Conservation (phyloP, 2,888 invertebrate species). For the Eupithecia dodoneata region DNA sequence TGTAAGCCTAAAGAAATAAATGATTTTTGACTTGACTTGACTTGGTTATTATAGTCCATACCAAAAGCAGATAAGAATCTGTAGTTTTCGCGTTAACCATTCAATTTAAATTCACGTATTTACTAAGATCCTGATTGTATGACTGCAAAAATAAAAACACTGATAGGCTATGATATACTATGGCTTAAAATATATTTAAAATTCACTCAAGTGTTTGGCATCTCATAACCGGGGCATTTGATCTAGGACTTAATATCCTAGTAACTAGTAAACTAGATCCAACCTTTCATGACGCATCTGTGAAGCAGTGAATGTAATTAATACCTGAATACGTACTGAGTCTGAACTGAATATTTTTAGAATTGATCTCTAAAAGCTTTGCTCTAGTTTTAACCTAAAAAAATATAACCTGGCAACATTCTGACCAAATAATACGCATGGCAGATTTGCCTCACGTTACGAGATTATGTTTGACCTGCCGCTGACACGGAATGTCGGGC, state of each 20-base stretch:
- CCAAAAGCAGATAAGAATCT: not conserved
- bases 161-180: too few relatives aligned
- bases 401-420: not conserved
- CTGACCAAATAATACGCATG: constrained; percentile 13
- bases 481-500: constrained; percentile 33
- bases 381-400: not conserved
- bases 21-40: not conserved
- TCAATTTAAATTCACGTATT: too few relatives aligned
- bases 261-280: not conserved
- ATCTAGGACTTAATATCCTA: not conserved
- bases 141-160: too few relatives aligned
- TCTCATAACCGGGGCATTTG: not conserved
- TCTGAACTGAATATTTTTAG: not conserved
- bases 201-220: not conserved
- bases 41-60: not conserved
- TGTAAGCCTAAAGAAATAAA: too few relatives aligned
- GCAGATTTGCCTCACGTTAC: constrained; percentile 28
- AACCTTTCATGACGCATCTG: not conserved
- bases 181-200: not conserved
- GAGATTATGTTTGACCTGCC: constrained; percentile 38
- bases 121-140: too few relatives aligned
- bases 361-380: not conserved
- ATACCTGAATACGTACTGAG: not conserved
- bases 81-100: not conserved
- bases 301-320: not conserved